Evolutionary conservation across 2,888 invertebrate species (phyloP), one percentile per base, ranked within the genome.

Genomic region (Mythimna vitellina): DNA sequence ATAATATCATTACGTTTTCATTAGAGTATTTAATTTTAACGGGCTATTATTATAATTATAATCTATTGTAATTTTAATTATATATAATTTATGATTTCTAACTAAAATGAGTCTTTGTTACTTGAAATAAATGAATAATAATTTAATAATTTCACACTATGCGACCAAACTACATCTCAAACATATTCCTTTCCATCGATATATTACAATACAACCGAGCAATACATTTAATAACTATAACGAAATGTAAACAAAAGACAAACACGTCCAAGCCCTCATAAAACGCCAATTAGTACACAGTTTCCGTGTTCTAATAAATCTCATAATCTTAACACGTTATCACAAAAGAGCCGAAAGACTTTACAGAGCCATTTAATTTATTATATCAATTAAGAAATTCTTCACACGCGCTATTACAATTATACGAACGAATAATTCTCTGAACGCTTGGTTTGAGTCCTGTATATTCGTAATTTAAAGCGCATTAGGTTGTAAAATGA

Each of bases 371-470:
- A 89, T 92, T 92, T 92, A 90, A 93, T 95, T 95, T 93, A 94
- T 94, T 92, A 88, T 90, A 91, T 93, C 93, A 94, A 95, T 96
- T 95, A 94, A 92, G 87, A 86, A 91, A 93, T 94, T 93, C 90
- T 94, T 93, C 90, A 93, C 92, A 92, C 93, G 89, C 88, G 87
- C 86, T 88, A 90, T 84, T 88, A 89, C 86, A 88, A 89, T 88
- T 85, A 86, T 80, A 80, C 80, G 83, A 84, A 82, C 75, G 86
- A 78, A 73, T 73, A 73, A 78, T 73, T 78, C 32, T 81, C 29
- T 81, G 46, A 60, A 81, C 65, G 71, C 42, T 67, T 65, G 57
- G 51, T 76, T 71, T 60, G 49, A 77, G 71, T 76, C 25, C 56
- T 67, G 53, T 53, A 17, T 73, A 69, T 51, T 20, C 20, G 75